Evolutionary conservation across 2,888 invertebrate species (phyloP), one percentile per base, ranked within the genome.

Genomic region (Heteromyza rotundicornis): DNA sequence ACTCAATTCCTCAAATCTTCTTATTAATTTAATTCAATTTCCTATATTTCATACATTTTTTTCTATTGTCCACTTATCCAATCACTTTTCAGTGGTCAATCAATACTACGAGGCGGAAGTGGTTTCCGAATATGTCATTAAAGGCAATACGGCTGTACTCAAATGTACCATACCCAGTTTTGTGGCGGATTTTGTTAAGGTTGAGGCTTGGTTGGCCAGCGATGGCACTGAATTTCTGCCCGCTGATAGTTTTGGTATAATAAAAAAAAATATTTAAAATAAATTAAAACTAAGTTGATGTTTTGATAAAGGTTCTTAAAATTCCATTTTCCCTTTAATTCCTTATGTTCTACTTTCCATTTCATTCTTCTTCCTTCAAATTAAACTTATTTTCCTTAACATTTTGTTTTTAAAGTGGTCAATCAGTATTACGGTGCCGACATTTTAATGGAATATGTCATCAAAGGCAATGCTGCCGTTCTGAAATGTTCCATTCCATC

Each of bases 161-260:
- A 94, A 94, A 83, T 95, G 94, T 85, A 93, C 92, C 77, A 94
- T 95, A 75, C 94, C 95, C 24, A 92, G 92, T 68, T 95, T 94
- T 82, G 93, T 94, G 62, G 90, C 92, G 50, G 95, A 96, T 85
- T 96, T 95, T 84, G 92, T 96, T 57, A 89, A 90, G 80, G 95
- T 96, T 57, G 90, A 92, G 80, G 90, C 92, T 67, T 95, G 94
- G 94, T 84, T 87, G 67, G 85, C 87, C 75, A 87, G 87, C 62
- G 86, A 87, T 71, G 89, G 87, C 69, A 87, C 89, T 73, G 89
- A 90, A 83, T 92, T 89, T 83, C 85, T 88, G 77, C 88, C 88
- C 70, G 86, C 88, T 73, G 86, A 87, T 75, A 87, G 90, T 82
- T 92, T 92, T 82, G 93, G 92, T 92, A 91, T 57, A 62, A 16